A percentile compares a stretch with the other conserved stretches of the same genome.
Evolutionary conservation across 1,140 invertebrate genomes (phyloP).

Genomic region (Batillaria attramentaria): DNA sequence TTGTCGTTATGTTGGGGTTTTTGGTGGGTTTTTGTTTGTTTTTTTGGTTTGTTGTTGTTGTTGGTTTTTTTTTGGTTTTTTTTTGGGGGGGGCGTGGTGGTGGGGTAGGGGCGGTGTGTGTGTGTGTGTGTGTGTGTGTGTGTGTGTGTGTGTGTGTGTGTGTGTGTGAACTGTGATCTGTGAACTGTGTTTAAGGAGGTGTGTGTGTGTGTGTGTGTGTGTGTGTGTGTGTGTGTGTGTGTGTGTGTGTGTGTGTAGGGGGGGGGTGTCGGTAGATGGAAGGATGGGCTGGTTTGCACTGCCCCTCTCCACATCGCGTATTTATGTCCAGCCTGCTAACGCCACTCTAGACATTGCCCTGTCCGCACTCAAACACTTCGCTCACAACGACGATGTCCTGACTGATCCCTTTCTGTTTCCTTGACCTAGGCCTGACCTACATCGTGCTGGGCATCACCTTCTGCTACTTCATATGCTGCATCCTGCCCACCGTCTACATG

Average conservation of each 20-base stretch:
- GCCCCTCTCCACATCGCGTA: no score
- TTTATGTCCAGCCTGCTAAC: neutral
- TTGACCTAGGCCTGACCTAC: conserved; percentile 34
- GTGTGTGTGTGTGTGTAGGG: no score
- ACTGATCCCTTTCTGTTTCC: neutral
- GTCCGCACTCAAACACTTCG: neutral
- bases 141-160: conserved; percentile 12
- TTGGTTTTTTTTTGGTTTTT: no score
- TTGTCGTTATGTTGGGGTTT: no score
- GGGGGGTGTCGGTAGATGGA: no score
- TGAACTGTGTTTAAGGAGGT: no score
- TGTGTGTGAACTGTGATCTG: neutral
- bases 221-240: conserved; percentile 10
- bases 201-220: neutral
- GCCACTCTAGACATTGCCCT: neutral
- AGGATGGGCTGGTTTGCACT: no score
- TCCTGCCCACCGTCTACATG: conserved; percentile 42
- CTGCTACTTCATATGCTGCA: conserved; percentile 47
- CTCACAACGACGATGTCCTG: neutral
- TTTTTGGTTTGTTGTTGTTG: no score
- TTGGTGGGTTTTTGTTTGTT: conserved; percentile 79
- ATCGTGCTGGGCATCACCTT: conserved; percentile 45
- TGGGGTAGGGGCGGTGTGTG: neutral
- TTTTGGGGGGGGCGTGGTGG: conserved; percentile 27
- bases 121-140: conserved; percentile 22